Base-by-base conservation (phyloP, 2,888 invertebrate genomes). In the Antitype chi region DNA sequence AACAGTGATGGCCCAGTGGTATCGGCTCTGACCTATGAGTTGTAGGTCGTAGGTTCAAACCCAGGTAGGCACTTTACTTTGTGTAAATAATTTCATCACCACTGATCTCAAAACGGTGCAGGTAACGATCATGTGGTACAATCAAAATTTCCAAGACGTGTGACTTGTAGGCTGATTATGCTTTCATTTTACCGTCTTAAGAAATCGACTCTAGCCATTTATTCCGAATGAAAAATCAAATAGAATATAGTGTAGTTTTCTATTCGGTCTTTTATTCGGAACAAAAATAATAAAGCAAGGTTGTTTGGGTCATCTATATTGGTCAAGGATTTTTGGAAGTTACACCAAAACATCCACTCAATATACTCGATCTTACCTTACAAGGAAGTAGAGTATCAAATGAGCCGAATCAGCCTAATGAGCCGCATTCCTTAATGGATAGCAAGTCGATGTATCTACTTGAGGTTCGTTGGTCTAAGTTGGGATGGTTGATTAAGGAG, bases 341-440 rank as follows among this genome's bases (percentile, higher is more conserved):
- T 52, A n/a, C 52, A 17, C 28, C 25, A 32, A 76, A 80, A 82
- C 28, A 68, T 80, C n/a, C 38, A 49, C 32, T 62, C 43, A 43
- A 66, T 76, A 52, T n/a, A 80, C 32, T 83, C 70, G 43, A 83
- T 70, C 55, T 70, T 79, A 71, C 79, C 52, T 70, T 60, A 60
- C 57, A 23, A 78, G 83, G 78, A 60, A 78, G 60, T 60, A 55
- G 17, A 62, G 80, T 47, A 72, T 70, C 66, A 66, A 80, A 80
- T 80, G 80, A 80, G 49, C 43, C 71, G 79, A 47, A 60, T 66
- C 70, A 23, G 66, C 15, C 55, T 70, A 83, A 80, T 80, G 80
- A 80, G 55, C 15, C 66, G 25, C 17, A 49, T 17, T 43, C 38
- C 62, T 57, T 82, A 79, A 82, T 82, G 77, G 68, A 76, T 77